These are phyloP conservation scores for Phoxinus phoxinus DNA, from an alignment of 2,113 vertebrate genomes.

Conservation along the genomic window DNA sequence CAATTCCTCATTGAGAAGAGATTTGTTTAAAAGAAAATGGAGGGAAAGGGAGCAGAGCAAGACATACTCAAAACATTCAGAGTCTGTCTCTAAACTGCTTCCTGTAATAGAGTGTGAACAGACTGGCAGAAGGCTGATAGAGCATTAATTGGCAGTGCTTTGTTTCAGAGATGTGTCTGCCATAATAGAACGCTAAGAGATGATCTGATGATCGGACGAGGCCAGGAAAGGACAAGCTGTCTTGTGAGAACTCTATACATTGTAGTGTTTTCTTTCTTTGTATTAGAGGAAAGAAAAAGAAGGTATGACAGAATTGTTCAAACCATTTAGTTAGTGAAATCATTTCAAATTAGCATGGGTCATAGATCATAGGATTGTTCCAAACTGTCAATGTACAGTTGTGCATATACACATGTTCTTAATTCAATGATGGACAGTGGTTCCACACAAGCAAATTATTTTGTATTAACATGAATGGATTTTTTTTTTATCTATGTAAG, in stretches of 20 bases:
- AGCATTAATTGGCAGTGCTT: slow-evolving; percentile 55
- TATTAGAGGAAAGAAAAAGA: background rate
- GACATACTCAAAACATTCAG: slow-evolving; percentile 52
- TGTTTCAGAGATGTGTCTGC: slow-evolving; percentile 58
- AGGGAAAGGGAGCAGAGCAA: slow-evolving; percentile 50
- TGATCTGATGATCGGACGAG: slow-evolving; percentile 56
- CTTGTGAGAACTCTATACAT: slow-evolving; percentile 41
- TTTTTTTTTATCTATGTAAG: too few relatives aligned
- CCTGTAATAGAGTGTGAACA: slow-evolving; percentile 52
- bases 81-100: slow-evolving; percentile 49
- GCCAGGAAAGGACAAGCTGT: slow-evolving; percentile 39
- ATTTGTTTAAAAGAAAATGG: slow-evolving; percentile 61
- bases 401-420: too few relatives aligned
- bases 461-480: too few relatives aligned
- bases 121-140: slow-evolving; percentile 58
- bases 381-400: background rate
- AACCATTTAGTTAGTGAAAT: background rate
- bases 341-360: background rate
- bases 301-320: background rate
- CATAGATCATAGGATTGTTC: background rate
- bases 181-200: slow-evolving; percentile 58
- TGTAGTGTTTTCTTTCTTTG: slow-evolving; percentile 10
- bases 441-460: too few relatives aligned
- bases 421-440: too few relatives aligned
- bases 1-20: slow-evolving; percentile 55